phyloP scores from a whole-genome alignment of 2,797 vertebrate species.

The Champsocephalus esox region DNA sequence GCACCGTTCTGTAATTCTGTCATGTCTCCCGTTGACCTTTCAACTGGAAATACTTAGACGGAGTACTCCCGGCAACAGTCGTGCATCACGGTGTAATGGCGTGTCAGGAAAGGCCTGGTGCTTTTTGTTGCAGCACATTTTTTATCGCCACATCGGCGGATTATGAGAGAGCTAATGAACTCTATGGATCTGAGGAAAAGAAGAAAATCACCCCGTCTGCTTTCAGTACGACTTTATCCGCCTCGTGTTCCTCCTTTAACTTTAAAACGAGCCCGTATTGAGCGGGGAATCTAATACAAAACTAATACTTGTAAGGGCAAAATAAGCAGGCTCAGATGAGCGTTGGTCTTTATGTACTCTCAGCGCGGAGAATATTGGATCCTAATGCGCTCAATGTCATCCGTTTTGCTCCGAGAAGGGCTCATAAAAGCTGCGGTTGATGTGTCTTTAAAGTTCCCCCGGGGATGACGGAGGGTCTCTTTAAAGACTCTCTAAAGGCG shows the following conservation, averaged over 20 bases:
- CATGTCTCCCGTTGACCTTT: slow-evolving; percentile 79
- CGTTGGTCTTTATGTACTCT: slow-evolving; percentile 65
- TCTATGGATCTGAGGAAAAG: slow-evolving; percentile 41
- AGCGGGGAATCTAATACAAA: slow-evolving; percentile 74
- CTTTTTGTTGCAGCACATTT: slow-evolving; percentile 70
- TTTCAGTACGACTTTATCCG: slow-evolving; percentile 63
- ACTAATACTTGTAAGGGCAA: slow-evolving; percentile 72
- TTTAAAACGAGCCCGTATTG: slow-evolving; percentile 69
- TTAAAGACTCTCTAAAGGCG: slow-evolving; percentile 62
- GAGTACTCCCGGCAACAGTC: slow-evolving; percentile 54
- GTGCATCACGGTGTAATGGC: slow-evolving; percentile 83
- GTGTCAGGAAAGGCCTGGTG: slow-evolving; percentile 66
- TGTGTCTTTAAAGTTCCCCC: slow-evolving; percentile 74
- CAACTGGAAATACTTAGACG: slow-evolving; percentile 72
- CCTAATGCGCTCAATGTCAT: slow-evolving; percentile 61
- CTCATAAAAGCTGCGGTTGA: slow-evolving; percentile 75
- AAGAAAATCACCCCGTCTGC: slow-evolving; percentile 38
- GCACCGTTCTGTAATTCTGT: slow-evolving; percentile 55
- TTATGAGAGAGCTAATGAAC: slow-evolving; percentile 85
- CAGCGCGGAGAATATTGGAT: slow-evolving; percentile 73
- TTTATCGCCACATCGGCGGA: slow-evolving; percentile 85
- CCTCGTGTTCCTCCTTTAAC: slow-evolving; percentile 49
- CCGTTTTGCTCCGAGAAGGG: slow-evolving; percentile 59
- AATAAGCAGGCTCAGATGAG: slow-evolving; percentile 63
- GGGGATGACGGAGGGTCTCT: slow-evolving; percentile 33